Evolutionary conservation across 2,113 vertebrate species (phyloP).

Genomic region (Pomatostomus ruficeps): DNA sequence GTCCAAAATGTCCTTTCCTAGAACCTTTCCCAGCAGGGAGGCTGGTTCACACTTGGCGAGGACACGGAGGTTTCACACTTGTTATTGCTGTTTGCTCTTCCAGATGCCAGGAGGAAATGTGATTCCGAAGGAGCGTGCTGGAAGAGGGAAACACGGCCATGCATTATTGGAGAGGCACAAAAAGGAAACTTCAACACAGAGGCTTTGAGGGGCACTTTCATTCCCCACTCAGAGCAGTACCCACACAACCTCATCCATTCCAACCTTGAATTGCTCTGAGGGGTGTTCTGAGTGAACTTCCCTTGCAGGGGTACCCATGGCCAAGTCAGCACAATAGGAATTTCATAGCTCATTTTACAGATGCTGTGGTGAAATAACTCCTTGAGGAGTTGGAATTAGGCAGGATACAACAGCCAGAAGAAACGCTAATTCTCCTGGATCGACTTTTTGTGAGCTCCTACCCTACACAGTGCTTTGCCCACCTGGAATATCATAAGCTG

Average conservation of each 20-base stretch:
- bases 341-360: not conserved
- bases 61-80: not conserved
- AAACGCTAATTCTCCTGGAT: constrained; percentile 16
- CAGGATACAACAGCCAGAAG: not conserved
- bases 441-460: not conserved
- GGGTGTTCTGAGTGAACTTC: not conserved
- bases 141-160: not conserved
- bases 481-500: constrained; percentile 29
- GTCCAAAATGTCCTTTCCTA: constrained; percentile 17
- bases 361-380: not conserved
- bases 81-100: not conserved
- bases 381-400: constrained; percentile 10
- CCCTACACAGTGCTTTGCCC: constrained; percentile 4
- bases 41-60: not conserved
- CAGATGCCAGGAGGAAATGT: constrained; percentile 5
- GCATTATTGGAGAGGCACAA: not conserved
- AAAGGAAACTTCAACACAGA: not conserved
- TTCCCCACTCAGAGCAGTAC: not conserved
- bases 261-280: not conserved
- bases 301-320: not conserved
- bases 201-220: not conserved
- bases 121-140: not conserved
- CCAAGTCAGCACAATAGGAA: not conserved
- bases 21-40: constrained; percentile 6
- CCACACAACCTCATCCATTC: not conserved